Evolutionary conservation across 2,888 invertebrate species (phyloP), one percentile per base, ranked within the genome.

Genomic region (Oscheius sp.): DNA sequence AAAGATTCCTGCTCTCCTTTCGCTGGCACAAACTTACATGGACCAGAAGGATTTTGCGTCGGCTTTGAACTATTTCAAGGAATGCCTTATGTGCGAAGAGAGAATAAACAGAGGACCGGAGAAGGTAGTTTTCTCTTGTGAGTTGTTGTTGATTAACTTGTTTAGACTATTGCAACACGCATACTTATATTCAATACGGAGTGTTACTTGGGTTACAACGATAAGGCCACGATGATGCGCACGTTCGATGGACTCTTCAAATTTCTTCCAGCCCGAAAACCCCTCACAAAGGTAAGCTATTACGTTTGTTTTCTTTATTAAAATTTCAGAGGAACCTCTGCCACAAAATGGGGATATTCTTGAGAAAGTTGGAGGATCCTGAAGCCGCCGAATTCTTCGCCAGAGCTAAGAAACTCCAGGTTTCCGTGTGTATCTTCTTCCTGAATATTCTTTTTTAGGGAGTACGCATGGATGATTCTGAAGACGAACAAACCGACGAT

Each of bases 1-100:
- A 48, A 47, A 50, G 47, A 48, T 63, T 63, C 63, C 63, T 21
- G 63, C 63, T n/a, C 21, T 63, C 2, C 47, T 63, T 29, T 63
- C 63, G 10, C 33, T 63, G 4, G 63, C 21, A 11, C 21, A 29
- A 21, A 63, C 63, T 21, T 63, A 4, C 11, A 10, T 10, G 7
- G 63, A 63, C 50, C 21, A 48, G 33, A 37, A 63, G 2, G 13
- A 21, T 13, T 63, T 47, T 63, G n/a, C 13, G 9, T 29, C 29
- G 1, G 63, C 63, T 48, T 10, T 63, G 50, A 63, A 29, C 47
- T 48, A 63, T 48, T 63, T 32, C 29, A 21, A 63, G 4, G 47
- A 63, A n/a, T 63, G 63, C 29, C 21, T 63, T 1, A 48, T 47
- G 11, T 63, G 47, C 33, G 63, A 63, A 48, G 48, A 9, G 7